Conservation (phyloP, 2,113 vertebrate species). For the Fukomys damarensis region DNA sequence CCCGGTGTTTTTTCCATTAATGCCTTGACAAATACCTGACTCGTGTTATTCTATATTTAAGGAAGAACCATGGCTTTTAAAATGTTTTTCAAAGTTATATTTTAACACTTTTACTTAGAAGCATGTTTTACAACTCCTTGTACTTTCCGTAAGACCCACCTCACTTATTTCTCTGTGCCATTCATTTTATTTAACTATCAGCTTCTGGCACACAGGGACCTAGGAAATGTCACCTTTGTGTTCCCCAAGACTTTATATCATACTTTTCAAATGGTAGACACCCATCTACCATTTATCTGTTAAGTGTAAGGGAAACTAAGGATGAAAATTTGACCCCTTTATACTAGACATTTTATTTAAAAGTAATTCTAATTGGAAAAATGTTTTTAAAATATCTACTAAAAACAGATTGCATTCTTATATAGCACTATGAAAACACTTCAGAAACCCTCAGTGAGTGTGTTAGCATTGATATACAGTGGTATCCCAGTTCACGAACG, state of each 20-base stretch:
- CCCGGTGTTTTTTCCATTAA: not conserved
- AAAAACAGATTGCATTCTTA: not conserved
- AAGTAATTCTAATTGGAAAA: constrained; percentile 32
- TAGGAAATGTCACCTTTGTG: not conserved
- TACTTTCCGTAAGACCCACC: not conserved
- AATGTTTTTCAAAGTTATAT: not conserved
- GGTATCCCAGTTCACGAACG: not conserved
- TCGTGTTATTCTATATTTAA: not conserved
- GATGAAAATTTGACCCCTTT: not conserved
- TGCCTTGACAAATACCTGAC: not conserved
- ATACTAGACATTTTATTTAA: not conserved
- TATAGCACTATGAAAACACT: not conserved
- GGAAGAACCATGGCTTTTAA: not conserved
- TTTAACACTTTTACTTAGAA: not conserved
- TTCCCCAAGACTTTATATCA: not conserved
- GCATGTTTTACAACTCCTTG: not conserved
- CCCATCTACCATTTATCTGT: not conserved
- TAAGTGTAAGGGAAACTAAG: not conserved
- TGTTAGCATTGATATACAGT: not conserved
- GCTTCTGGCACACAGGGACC: not conserved
- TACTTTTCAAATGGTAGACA: not conserved
- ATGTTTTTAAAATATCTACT: not conserved
- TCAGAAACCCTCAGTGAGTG: not conserved
- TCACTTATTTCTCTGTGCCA: not conserved
- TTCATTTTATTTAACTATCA: not conserved